Percentiles rank a stretch among this genome's conserved stretches.
Conservation (phyloP, 1,140 invertebrate genomes). For the Drosophila auraria region DNA sequence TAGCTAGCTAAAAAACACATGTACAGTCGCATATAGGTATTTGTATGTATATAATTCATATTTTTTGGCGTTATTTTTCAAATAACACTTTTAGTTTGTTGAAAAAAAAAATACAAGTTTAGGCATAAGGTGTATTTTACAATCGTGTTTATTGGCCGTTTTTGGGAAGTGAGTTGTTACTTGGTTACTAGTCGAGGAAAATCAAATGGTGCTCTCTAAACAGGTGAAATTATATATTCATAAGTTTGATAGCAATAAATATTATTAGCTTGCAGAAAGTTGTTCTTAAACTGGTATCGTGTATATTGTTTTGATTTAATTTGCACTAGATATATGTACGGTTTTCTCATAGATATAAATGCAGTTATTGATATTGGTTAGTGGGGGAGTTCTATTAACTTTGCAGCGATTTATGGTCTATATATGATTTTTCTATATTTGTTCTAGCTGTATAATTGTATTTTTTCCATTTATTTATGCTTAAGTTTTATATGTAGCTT, state of each 20-base stretch:
- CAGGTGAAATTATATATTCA: background rate
- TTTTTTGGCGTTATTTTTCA: slow-evolving; percentile 65
- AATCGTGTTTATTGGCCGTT: slow-evolving; percentile 50
- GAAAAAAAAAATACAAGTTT: slow-evolving; percentile 50
- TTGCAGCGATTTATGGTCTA: slow-evolving; percentile 28
- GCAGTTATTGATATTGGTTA: slow-evolving; percentile 70
- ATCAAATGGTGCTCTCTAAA: slow-evolving; percentile 15
- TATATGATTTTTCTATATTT: slow-evolving; percentile 47
- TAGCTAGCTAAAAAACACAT: slow-evolving; percentile 78
- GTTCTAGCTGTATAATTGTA: slow-evolving; percentile 23
- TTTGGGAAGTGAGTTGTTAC: slow-evolving; percentile 39
- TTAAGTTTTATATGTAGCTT: slow-evolving; percentile 15
- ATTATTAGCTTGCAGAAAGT: slow-evolving; percentile 6
- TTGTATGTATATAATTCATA: slow-evolving; percentile 30
- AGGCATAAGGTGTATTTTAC: slow-evolving; percentile 54
- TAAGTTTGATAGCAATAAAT: background rate
- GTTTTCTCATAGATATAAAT: slow-evolving; percentile 51
- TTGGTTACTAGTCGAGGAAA: slow-evolving; percentile 13
- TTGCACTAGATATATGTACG: slow-evolving; percentile 41
- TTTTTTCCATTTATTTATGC: slow-evolving; percentile 4
- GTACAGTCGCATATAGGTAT: slow-evolving; percentile 65
- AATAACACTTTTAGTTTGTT: slow-evolving; percentile 60
- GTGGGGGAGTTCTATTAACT: slow-evolving; percentile 43
- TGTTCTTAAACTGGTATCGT: slow-evolving; percentile 4
- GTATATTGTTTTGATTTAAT: slow-evolving; percentile 48